These are phyloP conservation scores for Calliopum simillimum DNA, from an alignment of 2,888 invertebrate species.

Conservation along the genomic window DNA sequence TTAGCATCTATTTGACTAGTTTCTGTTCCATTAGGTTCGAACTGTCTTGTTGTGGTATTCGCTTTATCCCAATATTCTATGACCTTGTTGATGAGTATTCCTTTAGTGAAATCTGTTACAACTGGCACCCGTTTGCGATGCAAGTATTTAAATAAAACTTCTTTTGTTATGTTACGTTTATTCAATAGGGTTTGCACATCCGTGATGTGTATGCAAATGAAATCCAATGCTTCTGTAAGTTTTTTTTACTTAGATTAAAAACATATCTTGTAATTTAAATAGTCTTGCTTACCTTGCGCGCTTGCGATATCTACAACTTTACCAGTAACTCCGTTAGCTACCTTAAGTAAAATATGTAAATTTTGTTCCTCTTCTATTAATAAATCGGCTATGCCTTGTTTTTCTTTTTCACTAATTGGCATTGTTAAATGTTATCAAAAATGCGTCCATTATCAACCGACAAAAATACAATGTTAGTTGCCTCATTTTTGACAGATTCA, in stretches of 20 bases:
- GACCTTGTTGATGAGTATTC: conserved; percentile 68
- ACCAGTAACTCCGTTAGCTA: conserved; percentile 57
- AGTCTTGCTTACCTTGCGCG: conserved; percentile 50
- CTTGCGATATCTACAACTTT: conserved; percentile 54
- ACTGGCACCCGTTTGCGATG: conserved; percentile 68
- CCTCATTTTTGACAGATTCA: too few species aligned
- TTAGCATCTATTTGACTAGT: background rate
- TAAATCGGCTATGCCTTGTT: conserved; percentile 54
- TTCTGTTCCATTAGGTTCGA: background rate
- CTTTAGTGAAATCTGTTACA: conserved; percentile 69
- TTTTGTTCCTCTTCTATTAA: conserved; percentile 53
- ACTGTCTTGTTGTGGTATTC: background rate
- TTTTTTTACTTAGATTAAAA: background rate
- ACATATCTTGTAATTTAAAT: background rate
- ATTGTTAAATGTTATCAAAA: conserved; percentile 43
- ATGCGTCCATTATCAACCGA: too few species aligned
- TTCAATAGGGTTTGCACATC: conserved; percentile 68
- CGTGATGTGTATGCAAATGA: conserved; percentile 69
- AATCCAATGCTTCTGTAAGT: conserved; percentile 70
- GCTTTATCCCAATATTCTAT: conserved; percentile 66
- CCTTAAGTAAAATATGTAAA: conserved; percentile 48
- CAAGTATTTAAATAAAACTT: conserved; percentile 70
- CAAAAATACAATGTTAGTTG: too few species aligned
- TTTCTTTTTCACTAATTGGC: conserved; percentile 53
- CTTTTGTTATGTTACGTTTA: conserved; percentile 70